Conservation (phyloP, 2,888 invertebrate species). For the Pollenia angustigena region DNA sequence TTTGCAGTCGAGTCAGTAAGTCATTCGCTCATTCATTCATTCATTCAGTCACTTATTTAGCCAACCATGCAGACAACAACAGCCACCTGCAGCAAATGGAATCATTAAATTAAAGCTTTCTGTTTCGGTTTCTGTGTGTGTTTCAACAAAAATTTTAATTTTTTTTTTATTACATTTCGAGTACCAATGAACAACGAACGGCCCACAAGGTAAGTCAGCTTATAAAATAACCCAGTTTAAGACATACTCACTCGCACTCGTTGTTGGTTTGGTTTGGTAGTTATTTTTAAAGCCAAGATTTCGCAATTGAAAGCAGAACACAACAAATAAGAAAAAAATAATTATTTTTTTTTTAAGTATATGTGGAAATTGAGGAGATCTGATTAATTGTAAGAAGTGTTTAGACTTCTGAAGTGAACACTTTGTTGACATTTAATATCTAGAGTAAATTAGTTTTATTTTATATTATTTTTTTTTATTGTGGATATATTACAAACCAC, state of each 20-base stretch:
- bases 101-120: constrained; percentile 71
- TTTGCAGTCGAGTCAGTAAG: constrained; percentile 43
- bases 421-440: background rate
- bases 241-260: constrained; percentile 20
- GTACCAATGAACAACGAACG: constrained; percentile 71
- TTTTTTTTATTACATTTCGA: constrained; percentile 67
- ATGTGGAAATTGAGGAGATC: constrained; percentile 32
- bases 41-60: constrained; percentile 56
- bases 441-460: background rate
- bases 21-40: background rate
- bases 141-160: constrained; percentile 47
- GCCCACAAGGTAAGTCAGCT: constrained; percentile 74
- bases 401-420: constrained; percentile 6
- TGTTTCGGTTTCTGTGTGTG: constrained; percentile 59
- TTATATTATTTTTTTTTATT: background rate
- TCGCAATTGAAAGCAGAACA: constrained; percentile 69
- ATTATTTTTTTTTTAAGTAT: background rate
- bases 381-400: constrained; percentile 16
- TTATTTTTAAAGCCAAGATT: constrained; percentile 69
- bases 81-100: constrained; percentile 72
- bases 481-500: no score
- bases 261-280: constrained; percentile 19
- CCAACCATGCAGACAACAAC: constrained; percentile 65
- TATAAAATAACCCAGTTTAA: constrained; percentile 72
- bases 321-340: constrained; percentile 6